phyloP scores from a whole-genome alignment of 2,797 vertebrate genomes.

The Podarcis siculus region DNA sequence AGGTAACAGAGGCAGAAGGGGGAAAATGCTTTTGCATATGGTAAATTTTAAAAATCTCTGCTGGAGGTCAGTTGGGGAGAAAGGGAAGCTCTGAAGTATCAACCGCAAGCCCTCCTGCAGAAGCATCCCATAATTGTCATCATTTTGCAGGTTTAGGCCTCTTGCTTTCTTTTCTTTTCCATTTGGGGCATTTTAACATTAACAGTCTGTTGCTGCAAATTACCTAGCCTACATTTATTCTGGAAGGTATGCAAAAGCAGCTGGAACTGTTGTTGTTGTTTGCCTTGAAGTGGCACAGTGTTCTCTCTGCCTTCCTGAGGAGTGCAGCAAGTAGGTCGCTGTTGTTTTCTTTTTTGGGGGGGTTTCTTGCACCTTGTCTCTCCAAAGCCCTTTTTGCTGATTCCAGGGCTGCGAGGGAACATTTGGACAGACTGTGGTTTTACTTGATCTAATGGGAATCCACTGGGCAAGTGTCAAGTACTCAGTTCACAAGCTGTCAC shows the following conservation, averaged over 20 bases:
- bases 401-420: neutral
- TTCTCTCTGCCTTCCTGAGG: neutral
- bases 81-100: neutral
- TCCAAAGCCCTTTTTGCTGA: neutral
- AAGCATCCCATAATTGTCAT: neutral
- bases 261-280: too few species aligned
- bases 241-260: neutral
- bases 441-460: conserved; percentile 1
- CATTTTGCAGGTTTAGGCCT: neutral
- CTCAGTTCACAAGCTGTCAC: conserved; percentile 11
- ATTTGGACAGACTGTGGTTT: conserved; percentile 10
- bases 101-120: too few species aligned
- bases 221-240: neutral
- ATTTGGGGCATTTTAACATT: neutral
- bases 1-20: neutral
- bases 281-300: neutral
- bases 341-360: neutral
- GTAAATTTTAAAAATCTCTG: fast-evolving
- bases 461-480: neutral
- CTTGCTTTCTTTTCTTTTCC: neutral
- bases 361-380: neutral
- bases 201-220: neutral
- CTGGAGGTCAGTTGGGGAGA: too few species aligned
- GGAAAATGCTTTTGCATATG: neutral
- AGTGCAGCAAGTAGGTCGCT: neutral